phyloP scores from a whole-genome alignment of 2,888 invertebrate genomes.

The Morpho helenor region DNA sequence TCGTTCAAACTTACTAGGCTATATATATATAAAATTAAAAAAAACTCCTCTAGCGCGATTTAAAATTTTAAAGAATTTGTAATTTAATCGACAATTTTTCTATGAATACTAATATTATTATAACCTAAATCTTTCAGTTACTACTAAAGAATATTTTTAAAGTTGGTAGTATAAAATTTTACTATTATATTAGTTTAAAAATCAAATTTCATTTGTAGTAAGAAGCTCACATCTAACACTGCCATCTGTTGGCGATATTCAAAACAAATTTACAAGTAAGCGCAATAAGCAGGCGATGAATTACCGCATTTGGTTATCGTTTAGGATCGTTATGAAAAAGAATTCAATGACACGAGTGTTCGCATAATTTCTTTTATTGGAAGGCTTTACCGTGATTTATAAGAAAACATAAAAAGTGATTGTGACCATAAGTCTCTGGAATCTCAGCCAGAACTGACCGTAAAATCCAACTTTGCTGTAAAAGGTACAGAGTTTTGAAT shows the following conservation, averaged over 20 bases:
- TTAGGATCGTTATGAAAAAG: background rate
- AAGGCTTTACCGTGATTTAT: constrained; percentile 5
- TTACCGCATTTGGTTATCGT: too few species aligned
- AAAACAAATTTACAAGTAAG: background rate
- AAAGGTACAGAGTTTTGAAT: constrained; percentile 72
- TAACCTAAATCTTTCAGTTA: too few species aligned
- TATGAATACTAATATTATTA: background rate
- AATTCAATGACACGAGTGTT: background rate
- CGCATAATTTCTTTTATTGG: background rate
- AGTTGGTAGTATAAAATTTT: background rate
- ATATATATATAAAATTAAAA: constrained; percentile 22
- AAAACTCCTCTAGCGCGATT: constrained; percentile 50
- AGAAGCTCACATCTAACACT: constrained; percentile 23
- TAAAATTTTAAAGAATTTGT: constrained; percentile 25
- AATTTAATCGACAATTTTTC: background rate
- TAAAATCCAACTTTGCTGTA: constrained; percentile 67
- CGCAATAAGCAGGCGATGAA: background rate
- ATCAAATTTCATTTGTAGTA: background rate
- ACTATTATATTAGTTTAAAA: background rate
- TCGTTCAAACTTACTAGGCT: fast-evolving
- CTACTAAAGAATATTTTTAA: background rate
- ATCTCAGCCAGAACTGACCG: constrained; percentile 56
- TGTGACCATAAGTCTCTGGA: constrained; percentile 46
- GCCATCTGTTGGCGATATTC: constrained; percentile 42
- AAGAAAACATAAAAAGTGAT: constrained; percentile 45